A percentile compares a stretch with the other conserved stretches of the same genome.
These are phyloP conservation scores for Telmatherina bonti DNA, from an alignment of 2,797 vertebrate species.

Conservation along the genomic window DNA sequence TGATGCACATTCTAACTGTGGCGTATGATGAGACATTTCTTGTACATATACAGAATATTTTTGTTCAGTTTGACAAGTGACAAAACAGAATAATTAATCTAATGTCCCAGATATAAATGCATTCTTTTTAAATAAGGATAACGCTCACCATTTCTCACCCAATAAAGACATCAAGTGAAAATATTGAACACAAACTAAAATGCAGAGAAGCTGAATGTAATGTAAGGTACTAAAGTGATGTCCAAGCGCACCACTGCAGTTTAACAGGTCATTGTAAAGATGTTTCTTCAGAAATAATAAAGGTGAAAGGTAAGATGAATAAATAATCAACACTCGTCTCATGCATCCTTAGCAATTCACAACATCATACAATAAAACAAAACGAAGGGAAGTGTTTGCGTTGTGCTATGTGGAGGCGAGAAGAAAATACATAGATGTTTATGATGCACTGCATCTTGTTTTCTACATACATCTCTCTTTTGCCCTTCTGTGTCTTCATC, in stretches of 20 bases:
- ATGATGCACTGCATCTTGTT: slow-evolving; percentile 36
- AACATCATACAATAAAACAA: neutral
- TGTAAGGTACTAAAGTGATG: neutral
- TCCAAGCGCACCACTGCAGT: neutral
- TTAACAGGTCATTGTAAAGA: neutral
- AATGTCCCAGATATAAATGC: slow-evolving; percentile 1
- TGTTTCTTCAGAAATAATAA: neutral
- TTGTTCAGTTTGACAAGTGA: slow-evolving; percentile 2
- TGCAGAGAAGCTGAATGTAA: slow-evolving; percentile 6
- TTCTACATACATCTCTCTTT: slow-evolving; percentile 19
- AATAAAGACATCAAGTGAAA: slow-evolving; percentile 12
- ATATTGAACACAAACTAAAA: slow-evolving; percentile 14
- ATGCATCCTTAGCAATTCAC: neutral
- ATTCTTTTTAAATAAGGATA: slow-evolving; percentile 16
- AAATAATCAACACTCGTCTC: slow-evolving; percentile 22
- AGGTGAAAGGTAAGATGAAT: slow-evolving; percentile 5
- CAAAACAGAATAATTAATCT: slow-evolving; percentile 13
- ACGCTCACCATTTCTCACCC: slow-evolving; percentile 7
- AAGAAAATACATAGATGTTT: slow-evolving; percentile 34
- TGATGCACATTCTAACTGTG: neutral
- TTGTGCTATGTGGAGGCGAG: slow-evolving; percentile 33
- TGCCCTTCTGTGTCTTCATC: slow-evolving; percentile 26
- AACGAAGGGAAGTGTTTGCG: neutral
- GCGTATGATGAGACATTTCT: neutral
- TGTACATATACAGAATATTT: neutral